Base-by-base conservation (phyloP, 1,140 invertebrate genomes). In the Metaphire vulgaris region DNA sequence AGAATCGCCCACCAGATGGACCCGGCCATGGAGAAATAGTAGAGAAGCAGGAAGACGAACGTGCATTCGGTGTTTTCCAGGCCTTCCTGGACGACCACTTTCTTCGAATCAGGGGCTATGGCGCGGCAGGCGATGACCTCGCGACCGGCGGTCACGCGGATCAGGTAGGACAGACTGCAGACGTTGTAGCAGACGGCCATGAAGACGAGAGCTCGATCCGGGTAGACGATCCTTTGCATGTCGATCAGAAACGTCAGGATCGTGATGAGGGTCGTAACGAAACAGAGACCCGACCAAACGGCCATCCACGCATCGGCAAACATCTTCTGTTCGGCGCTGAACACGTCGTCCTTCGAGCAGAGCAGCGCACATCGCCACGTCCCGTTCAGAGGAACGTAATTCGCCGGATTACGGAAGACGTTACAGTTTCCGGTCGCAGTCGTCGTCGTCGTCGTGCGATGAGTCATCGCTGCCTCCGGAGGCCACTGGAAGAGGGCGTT, bases 171-270 rank as follows among this genome's bases (percentile, higher is more conserved):
- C 79, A 93, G 87, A 69, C 95, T 93, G 33, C 99, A 95, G 89
- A 98, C 93, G 69, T 97, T 88, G 85, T 98, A 98, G 84, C 97
- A 99, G n/a, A 98, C 90, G 29, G 95, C 95, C 75, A 99, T 88
- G 86, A 98, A 98, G 79, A 99, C 96, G 78, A 99, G 98, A 0
- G 97, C 96, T 77, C 97, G 88, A 86, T 99, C 97, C 0, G 97
- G 98, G 88, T 98, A 99, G 33, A 93, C 90, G 86, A 99, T 93
- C 95, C 82, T 95, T 28, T 90, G 89, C 0, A 92, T 91, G 76
- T 90, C 87, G 15, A 91, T 85, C 29, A 87, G 75, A 79, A 85
- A 87, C 1, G 86, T 86, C 14, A 87, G 74, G 1, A 87, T 81
- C 6, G 87, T 87, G 74, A 87, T 84, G 0, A 85, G 72, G 1